phyloP scores from a whole-genome alignment of 2,888 invertebrate genomes.

The Chironomus riparius region DNA sequence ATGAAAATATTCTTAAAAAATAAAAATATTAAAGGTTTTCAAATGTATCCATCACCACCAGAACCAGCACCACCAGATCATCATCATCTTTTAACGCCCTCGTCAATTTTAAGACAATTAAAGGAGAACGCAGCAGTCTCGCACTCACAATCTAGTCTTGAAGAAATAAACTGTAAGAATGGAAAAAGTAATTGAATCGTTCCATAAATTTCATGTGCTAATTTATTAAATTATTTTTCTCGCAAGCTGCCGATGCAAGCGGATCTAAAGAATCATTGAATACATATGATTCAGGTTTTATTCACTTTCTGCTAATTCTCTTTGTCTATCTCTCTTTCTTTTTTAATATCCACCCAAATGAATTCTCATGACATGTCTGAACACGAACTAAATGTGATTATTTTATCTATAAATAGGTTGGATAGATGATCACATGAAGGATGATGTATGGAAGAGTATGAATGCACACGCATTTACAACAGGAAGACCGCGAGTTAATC shows the following conservation, averaged over 20 bases:
- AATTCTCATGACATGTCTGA: constrained; percentile 17
- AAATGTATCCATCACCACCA: constrained; percentile 75
- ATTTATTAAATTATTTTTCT: neutral
- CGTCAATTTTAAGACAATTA: constrained; percentile 45
- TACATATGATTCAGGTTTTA: constrained; percentile 68
- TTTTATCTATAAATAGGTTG: constrained; percentile 40
- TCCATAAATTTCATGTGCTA: constrained; percentile 30
- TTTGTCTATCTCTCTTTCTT: constrained; percentile 19
- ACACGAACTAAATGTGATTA: neutral
- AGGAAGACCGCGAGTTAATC: constrained; percentile 50
- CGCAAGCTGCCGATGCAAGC: constrained; percentile 59
- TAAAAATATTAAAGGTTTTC: constrained; percentile 50
- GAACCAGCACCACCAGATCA: constrained; percentile 79
- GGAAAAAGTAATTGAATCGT: constrained; percentile 30
- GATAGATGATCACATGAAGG: constrained; percentile 45
- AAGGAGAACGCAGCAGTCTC: constrained; percentile 44
- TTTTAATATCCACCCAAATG: neutral
- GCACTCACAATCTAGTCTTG: constrained; percentile 54
- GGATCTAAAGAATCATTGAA: constrained; percentile 72
- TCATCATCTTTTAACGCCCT: constrained; percentile 52
- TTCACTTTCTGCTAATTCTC: constrained; percentile 30
- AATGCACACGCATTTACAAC: constrained; percentile 63
- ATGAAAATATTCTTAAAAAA: no score
- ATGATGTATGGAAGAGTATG: constrained; percentile 50
- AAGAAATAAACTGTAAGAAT: constrained; percentile 54